phyloP scores from a whole-genome alignment of 2,113 vertebrate genomes.

The Grantiella picta region DNA sequence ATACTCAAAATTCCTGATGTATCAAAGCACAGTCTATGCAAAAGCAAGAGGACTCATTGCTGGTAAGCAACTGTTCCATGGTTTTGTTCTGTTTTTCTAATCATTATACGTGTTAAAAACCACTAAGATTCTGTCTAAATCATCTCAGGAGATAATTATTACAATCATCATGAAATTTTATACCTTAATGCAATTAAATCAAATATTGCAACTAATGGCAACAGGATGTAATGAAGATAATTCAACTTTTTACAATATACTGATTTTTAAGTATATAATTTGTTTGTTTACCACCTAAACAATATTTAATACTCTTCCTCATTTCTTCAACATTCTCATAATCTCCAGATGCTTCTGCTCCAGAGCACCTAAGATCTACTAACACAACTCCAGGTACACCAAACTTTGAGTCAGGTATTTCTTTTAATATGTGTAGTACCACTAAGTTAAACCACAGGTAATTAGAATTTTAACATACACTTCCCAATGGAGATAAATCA shows the following conservation, averaged over 20 bases:
- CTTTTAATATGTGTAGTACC: neutral
- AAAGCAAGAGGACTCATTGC: neutral
- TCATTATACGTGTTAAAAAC: neutral
- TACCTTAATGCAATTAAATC: neutral
- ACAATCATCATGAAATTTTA: neutral
- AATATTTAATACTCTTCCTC: neutral
- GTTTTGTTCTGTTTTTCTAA: neutral
- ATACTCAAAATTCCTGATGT: neutral
- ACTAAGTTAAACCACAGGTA: neutral
- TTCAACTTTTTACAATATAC: neutral
- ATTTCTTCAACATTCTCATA: neutral
- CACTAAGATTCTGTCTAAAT: neutral
- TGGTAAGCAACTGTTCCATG: neutral
- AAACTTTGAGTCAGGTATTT: neutral
- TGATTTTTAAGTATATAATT: neutral
- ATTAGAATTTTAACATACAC: neutral
- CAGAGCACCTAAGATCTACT: neutral
- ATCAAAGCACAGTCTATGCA: neutral
- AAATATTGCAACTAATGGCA: neutral
- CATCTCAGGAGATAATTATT: neutral
- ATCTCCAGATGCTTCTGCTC: neutral
- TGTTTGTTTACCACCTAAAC: neutral
- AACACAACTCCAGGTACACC: rapidly evolving
- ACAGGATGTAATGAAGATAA: neutral
- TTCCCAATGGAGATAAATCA: neutral